Conservation (phyloP, 2,888 invertebrate species). For the Papilio demoleus region DNA sequence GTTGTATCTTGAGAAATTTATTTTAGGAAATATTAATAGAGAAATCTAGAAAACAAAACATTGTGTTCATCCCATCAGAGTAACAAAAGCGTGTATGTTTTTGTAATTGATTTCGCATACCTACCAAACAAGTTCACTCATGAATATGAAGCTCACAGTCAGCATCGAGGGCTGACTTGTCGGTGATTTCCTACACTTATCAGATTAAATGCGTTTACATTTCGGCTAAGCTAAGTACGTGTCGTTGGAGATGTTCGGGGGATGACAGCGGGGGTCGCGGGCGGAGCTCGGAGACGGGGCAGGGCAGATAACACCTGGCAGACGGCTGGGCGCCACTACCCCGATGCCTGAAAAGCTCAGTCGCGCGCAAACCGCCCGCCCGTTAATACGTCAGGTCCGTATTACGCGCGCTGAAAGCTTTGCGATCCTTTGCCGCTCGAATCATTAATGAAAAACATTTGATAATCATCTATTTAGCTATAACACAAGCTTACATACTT, state of each 20-base stretch:
- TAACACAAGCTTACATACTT: background rate
- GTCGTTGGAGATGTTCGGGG: slow-evolving; percentile 33
- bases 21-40: background rate
- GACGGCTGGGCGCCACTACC: slow-evolving; percentile 69
- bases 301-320: slow-evolving; percentile 57
- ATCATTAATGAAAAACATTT: slow-evolving; percentile 39
- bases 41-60: background rate
- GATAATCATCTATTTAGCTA: slow-evolving; percentile 2
- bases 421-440: slow-evolving; percentile 21
- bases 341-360: slow-evolving; percentile 44
- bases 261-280: slow-evolving; percentile 29
- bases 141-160: background rate
- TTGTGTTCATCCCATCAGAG: background rate
- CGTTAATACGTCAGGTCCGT: slow-evolving; percentile 48
- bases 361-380: slow-evolving; percentile 67
- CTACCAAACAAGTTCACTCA: background rate
- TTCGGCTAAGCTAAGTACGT: slow-evolving; percentile 28
- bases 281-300: slow-evolving; percentile 38
- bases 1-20: background rate
- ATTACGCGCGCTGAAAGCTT: slow-evolving; percentile 41
- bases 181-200: slow-evolving; percentile 13
- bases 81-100: background rate
- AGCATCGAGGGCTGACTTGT: slow-evolving; percentile 11
- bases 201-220: slow-evolving; percentile 28
- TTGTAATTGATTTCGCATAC: background rate